A percentile compares a stretch with the other conserved stretches of the same genome.
phyloP scores from a whole-genome alignment of 2,113 vertebrate genomes.

The Microtus montanus region DNA sequence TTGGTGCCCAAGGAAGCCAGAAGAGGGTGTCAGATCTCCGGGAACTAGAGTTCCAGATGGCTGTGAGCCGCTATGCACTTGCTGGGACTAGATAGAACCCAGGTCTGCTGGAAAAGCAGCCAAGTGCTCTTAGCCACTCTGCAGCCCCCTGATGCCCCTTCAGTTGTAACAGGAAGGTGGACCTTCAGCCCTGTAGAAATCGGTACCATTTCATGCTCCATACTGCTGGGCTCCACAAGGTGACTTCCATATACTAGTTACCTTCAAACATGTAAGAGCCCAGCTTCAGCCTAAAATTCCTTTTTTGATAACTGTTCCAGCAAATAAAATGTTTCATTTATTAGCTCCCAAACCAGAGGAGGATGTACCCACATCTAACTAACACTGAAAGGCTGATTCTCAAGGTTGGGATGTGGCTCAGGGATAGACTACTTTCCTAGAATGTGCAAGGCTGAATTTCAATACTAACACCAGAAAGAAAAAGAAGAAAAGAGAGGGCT shows the following conservation, averaged over 20 bases:
- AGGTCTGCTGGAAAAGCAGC: not conserved
- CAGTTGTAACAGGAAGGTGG: not conserved
- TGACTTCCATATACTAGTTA: not conserved
- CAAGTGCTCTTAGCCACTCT: not conserved
- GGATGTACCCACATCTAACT: not conserved
- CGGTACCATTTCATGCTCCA: not conserved
- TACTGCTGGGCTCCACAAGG: not conserved
- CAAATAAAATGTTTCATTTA: conserved; percentile 62
- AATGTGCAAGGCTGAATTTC: not conserved
- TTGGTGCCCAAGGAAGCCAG: not conserved
- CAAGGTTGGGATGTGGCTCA: not conserved
- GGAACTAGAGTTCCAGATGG: not conserved
- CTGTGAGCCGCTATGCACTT: not conserved
- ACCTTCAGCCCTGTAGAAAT: not conserved
- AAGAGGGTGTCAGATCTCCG: not conserved
- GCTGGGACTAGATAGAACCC: not conserved
- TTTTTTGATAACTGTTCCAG: conserved; percentile 18
- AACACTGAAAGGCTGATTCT: not conserved
- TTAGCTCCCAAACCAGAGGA: not conserved
- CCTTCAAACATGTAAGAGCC: not conserved
- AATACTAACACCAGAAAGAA: not conserved
- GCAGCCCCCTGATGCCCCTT: not conserved
- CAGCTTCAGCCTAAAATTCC: not conserved
- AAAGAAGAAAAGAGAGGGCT: not conserved
- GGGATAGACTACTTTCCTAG: too few relatives aligned